These are phyloP conservation scores for Protaetia brevitarsis DNA, from an alignment of 1,140 invertebrate species.

Conservation along the genomic window DNA sequence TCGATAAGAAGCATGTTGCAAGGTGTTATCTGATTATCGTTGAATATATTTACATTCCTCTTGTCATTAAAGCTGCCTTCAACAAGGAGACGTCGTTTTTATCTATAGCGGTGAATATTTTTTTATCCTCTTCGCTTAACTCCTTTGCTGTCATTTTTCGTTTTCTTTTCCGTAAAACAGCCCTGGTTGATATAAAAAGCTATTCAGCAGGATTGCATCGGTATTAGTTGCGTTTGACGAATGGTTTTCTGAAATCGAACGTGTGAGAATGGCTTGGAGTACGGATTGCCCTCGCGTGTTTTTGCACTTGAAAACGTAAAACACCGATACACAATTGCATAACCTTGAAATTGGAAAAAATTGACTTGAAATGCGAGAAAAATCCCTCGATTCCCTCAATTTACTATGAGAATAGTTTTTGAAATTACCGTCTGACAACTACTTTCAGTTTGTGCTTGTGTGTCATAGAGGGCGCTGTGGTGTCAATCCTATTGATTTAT, in stretches of 20 bases:
- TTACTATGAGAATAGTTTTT: no score
- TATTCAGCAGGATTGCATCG: no score
- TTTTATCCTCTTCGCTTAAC: constrained; percentile 56
- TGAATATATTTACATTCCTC: constrained; percentile 48
- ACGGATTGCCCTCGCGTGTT: no score
- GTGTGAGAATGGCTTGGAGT: no score
- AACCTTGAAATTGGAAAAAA: background rate
- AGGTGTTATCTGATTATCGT: constrained; percentile 89
- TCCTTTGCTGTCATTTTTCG: constrained; percentile 22
- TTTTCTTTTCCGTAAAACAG: background rate
- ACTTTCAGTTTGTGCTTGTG: no score
- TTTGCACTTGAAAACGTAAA: no score
- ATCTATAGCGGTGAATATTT: constrained; percentile 68
- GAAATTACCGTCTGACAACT: no score
- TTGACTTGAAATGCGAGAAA: background rate
- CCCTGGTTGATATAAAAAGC: no score
- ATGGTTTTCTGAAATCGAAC: no score
- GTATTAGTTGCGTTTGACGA: no score
- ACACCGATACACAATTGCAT: background rate
- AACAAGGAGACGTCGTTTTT: constrained; percentile 67
- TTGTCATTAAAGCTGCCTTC: constrained; percentile 63
- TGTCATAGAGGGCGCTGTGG: no score
- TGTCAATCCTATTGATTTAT: no score
- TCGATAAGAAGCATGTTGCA: constrained; percentile 94
- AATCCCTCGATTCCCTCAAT: background rate